Evolutionary conservation across 2,888 invertebrate species (phyloP), one percentile per base, ranked within the genome.

Genomic region (Limnephilus rhombicus): DNA sequence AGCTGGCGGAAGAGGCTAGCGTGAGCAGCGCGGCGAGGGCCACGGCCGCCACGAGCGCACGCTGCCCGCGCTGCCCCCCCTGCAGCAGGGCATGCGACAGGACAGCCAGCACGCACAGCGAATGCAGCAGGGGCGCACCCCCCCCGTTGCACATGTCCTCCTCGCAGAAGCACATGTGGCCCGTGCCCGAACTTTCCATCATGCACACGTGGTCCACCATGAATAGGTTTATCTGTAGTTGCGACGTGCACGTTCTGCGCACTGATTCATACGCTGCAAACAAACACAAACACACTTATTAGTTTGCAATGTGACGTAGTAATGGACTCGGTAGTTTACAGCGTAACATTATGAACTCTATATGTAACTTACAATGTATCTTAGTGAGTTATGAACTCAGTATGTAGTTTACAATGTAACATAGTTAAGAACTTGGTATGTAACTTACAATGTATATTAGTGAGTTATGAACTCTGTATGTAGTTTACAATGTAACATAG

Each of bases 171-270:
- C 99, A 99, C 99, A 99, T 99, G 97, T 98, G 98, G 96, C 99
- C 99, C 95, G 98, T 98, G 96, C 99, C 98, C 97, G 98, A 98
- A 97, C 99, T 98, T 98, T 99, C 99, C 98, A 98, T 98, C 99
- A 99, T 99, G 98, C 99, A 99, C 96, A 99, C 99, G 97, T 99
- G 99, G 96, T 99, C 99, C 96, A 99, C 99, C 98, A 99, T 99
- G 97, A 99, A 99, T 95, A 99, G 97, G 96, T 99, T 99, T 96
- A 99, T 99, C 96, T 98, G 98, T 94, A 99, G 97, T 95, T 99
- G 98, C 94, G 98, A 98, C 92, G 99, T 99, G 96, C 99, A 99
- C 94, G 99, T 99, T 94, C 99, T 97, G 93, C 98, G 97, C 94
- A 99, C 98, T 94, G 98, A 98, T 96, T 98, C 98, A 96, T 98